Conservation (phyloP, 2,797 vertebrate genomes). For the Lagorchestes hirsutus region DNA sequence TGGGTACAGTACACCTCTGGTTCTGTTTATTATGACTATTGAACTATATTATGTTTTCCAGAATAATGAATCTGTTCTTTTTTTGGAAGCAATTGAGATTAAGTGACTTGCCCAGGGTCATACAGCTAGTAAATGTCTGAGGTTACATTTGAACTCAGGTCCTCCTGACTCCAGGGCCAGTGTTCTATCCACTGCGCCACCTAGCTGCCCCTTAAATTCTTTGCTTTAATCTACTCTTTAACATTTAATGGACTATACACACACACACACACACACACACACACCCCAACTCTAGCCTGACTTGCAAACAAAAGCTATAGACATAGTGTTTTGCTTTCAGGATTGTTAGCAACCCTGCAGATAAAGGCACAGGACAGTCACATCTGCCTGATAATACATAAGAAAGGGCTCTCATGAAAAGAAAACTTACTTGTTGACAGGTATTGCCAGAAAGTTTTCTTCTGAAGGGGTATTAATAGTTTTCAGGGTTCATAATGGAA, state of each 20-base stretch:
- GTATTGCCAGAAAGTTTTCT: neutral
- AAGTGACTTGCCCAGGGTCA: neutral
- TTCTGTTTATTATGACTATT: neutral
- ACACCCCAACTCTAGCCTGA: neutral
- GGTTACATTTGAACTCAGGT: neutral
- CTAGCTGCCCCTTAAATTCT: neutral
- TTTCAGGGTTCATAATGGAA: neutral
- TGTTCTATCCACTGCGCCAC: neutral
- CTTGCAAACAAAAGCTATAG: neutral
- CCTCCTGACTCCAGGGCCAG: neutral
- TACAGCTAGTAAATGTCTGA: neutral
- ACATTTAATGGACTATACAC: no score
- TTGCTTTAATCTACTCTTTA: no score
- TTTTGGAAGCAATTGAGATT: neutral
- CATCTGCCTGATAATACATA: neutral
- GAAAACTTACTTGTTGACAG: neutral
- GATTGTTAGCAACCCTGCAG: no score
- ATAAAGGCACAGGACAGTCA: no score
- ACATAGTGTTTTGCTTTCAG: neutral
- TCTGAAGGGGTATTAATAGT: neutral
- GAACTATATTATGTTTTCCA: neutral
- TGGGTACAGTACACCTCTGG: neutral
- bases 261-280: no score
- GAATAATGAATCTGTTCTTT: neutral
- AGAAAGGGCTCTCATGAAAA: neutral